A percentile compares a stretch with the other conserved stretches of the same genome.
Conservation (phyloP, 2,113 vertebrate genomes). For the Chloropsis hardwickii region DNA sequence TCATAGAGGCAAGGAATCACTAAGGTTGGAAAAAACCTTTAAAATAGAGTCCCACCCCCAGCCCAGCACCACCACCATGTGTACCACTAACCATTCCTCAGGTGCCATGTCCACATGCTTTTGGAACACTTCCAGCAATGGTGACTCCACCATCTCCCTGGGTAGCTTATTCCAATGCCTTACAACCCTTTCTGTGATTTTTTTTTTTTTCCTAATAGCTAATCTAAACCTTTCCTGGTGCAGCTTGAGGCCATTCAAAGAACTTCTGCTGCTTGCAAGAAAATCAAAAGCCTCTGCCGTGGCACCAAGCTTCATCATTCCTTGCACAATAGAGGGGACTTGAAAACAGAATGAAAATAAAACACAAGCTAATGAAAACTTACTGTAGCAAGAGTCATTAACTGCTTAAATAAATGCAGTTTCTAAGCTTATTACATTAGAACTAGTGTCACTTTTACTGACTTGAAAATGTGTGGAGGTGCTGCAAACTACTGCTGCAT, state of each 20-base stretch:
- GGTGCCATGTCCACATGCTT: background rate
- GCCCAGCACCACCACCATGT: background rate
- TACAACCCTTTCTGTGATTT: background rate
- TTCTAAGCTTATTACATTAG: constrained; percentile 38
- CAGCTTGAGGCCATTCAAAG: background rate
- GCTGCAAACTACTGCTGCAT: background rate
- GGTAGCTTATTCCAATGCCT: background rate
- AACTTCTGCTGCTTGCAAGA: background rate
- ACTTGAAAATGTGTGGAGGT: background rate
- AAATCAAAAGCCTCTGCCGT: background rate
- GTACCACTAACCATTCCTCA: background rate
- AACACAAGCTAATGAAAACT: constrained; percentile 40
- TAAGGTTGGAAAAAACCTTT: background rate
- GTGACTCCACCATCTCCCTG: background rate
- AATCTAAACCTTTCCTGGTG: background rate
- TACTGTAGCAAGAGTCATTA: constrained; percentile 20
- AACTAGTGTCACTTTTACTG: background rate
- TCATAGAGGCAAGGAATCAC: background rate
- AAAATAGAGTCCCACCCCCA: background rate
- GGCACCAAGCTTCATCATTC: background rate
- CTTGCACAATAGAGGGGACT: background rate
- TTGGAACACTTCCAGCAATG: background rate
- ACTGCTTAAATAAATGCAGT: constrained; percentile 19
- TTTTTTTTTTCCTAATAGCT: background rate
- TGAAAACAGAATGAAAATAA: constrained; percentile 9